These are phyloP conservation scores for Formica exsecta DNA, from an alignment of 1,140 invertebrate genomes.

Conservation along the genomic window DNA sequence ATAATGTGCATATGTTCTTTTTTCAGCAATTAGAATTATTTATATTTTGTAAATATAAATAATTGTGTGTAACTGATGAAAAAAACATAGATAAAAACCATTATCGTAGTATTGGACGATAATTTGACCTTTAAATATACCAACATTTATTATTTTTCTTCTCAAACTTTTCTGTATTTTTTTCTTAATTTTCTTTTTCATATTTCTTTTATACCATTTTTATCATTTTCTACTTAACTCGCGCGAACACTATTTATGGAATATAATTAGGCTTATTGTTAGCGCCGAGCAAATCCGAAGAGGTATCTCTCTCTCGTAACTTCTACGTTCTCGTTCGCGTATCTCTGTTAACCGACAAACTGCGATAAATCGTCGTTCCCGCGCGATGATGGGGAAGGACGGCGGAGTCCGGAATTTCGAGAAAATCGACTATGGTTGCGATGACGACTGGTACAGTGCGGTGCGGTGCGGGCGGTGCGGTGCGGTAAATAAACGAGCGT, in stretches of 20 bases:
- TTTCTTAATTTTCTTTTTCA: background rate
- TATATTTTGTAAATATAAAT: background rate
- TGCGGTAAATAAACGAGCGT: slow-evolving; percentile 74
- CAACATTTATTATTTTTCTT: background rate
- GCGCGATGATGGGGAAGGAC: slow-evolving; percentile 51
- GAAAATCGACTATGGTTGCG: slow-evolving; percentile 64
- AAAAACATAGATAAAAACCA: background rate
- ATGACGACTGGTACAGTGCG: slow-evolving; percentile 45
- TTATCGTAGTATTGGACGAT: background rate
- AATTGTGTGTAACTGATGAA: too few species aligned
- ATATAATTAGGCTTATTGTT: slow-evolving; percentile 5
- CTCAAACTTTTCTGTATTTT: background rate
- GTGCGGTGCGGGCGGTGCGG: slow-evolving; percentile 64
- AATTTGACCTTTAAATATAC: background rate
- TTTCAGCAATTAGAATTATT: background rate
- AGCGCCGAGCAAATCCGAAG: background rate
- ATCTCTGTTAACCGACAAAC: slow-evolving; percentile 58
- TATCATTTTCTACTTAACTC: background rate
- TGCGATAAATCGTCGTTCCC: slow-evolving; percentile 64
- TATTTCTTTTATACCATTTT: background rate
- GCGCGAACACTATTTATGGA: slow-evolving; percentile 25
- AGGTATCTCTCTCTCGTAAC: slow-evolving; percentile 29
- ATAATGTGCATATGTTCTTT: background rate
- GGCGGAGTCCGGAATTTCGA: slow-evolving; percentile 68
- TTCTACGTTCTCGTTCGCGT: slow-evolving; percentile 23